Evolutionary conservation across 2,888 invertebrate species (phyloP).

Genomic region (Ischnura elegans): DNA sequence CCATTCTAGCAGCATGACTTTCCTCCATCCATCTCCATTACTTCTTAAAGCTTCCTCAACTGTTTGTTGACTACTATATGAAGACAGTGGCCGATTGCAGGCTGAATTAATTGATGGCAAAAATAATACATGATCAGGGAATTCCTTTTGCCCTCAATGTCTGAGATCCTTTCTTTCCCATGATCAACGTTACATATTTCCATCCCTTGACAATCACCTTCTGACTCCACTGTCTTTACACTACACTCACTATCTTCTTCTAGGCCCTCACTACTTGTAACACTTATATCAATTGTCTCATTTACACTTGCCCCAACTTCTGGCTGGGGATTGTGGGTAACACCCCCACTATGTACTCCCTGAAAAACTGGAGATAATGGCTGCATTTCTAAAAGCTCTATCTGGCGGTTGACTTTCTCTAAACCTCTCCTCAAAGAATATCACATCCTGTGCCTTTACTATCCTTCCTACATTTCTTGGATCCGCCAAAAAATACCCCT

Average conservation of each 20-base stretch:
- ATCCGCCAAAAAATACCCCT: background rate
- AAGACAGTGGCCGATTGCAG: background rate
- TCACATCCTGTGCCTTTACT: background rate
- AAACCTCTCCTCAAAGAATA: background rate
- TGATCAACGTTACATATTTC: background rate
- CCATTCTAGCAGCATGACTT: background rate
- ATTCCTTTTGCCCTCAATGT: background rate
- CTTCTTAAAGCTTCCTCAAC: background rate
- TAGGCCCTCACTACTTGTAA: background rate
- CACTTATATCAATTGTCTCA: background rate
- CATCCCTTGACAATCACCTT: background rate
- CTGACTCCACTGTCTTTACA: background rate
- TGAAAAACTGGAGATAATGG: background rate
- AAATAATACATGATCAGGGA: background rate
- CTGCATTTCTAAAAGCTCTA: background rate
- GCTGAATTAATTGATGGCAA: background rate
- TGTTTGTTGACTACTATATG: background rate
- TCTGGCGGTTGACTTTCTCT: background rate
- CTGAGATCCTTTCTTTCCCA: background rate
- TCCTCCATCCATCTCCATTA: background rate
- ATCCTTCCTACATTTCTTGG: background rate
- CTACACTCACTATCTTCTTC: background rate
- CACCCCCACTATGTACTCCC: background rate
- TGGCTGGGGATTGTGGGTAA: background rate
- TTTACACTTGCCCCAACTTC: background rate